These are phyloP conservation scores for Metellina segmentata DNA, from an alignment of 2,888 invertebrate genomes.

Conservation along the genomic window DNA sequence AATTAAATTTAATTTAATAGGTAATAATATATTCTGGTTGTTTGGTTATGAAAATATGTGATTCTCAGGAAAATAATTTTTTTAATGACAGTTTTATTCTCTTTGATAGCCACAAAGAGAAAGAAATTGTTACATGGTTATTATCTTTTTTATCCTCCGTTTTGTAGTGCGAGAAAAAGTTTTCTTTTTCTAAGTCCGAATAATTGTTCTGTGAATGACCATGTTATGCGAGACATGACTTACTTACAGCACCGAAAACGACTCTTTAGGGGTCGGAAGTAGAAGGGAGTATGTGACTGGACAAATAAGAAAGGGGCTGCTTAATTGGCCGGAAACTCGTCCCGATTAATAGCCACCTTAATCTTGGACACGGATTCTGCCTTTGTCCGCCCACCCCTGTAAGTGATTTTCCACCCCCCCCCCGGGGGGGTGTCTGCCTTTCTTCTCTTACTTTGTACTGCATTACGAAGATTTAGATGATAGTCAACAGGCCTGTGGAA, in stretches of 20 bases:
- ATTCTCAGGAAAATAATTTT: too few relatives aligned
- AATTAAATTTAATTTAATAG: too few relatives aligned
- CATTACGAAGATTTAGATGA: too few relatives aligned
- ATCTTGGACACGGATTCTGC: constrained; percentile 60
- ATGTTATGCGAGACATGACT: background rate
- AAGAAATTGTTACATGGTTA: background rate
- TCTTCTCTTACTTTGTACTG: too few relatives aligned
- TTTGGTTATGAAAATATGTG: too few relatives aligned
- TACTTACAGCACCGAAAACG: constrained; percentile 10
- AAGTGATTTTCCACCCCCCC: constrained; percentile 32
- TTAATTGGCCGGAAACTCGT: constrained; percentile 62
- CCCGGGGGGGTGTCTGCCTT: background rate
- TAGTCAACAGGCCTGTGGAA: too few relatives aligned
- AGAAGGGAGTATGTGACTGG: constrained; percentile 10
- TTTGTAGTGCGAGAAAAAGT: background rate
- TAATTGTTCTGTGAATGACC: constrained; percentile 20
- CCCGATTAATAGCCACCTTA: constrained; percentile 63
- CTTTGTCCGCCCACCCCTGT: constrained; percentile 14
- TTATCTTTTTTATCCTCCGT: background rate
- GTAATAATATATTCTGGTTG: too few relatives aligned
- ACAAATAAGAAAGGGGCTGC: constrained; percentile 52
- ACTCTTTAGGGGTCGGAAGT: background rate
- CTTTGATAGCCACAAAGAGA: background rate
- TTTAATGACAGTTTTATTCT: background rate
- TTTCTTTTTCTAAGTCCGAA: background rate